Evolutionary conservation across 2,113 vertebrate genomes (phyloP), one percentile per base, ranked within the genome.

Genomic region (Limanda limanda): DNA sequence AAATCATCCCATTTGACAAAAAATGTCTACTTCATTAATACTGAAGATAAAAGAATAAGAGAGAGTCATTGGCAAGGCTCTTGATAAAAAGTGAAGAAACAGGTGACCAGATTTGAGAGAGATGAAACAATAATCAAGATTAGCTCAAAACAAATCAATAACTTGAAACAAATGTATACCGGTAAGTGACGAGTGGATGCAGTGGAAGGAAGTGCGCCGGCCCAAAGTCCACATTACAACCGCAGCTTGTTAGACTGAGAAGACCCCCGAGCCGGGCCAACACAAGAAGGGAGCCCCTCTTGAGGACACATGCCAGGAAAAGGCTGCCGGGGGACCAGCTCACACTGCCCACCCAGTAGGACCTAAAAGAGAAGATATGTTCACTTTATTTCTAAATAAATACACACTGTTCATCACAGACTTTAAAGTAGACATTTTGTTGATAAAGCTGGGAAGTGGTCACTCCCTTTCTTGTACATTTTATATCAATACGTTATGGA

Each of bases 131-230:
- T 64, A 93, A 84, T 62, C 14, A 64, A 23, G n/a, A 75, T n/a
- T 1, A 59, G 9, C n/a, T 35, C 57, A 42, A 9, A 9, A 23
- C 35, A 42, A 13, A n/a, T 18, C 8, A 13, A 74, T 3, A 42
- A 42, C 40, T 42, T 42, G 40, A 42, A 42, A 13, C 40, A 57
- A 47, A 58, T 31, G 21, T 55, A 17, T 90, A 99, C 98, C 97
- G 94, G 89, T 94, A 97, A 24, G 95, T 97, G 91, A 99, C 95
- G 12, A 98, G 93, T 0, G 98, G 98, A 89, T 99, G 97, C 76
- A 99, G 92, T 21, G 97, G 97, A 79, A 99, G 95, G 90, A 98
- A 99, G 77, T 99, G 95, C 68, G 97, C 97, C 18, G 98, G 96
- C 55, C 96, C 97, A 91, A 99, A 97, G 85, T 99, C 97, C 64